Evolutionary conservation across 2,888 invertebrate species (phyloP).

Genomic region (Eristalinus sepulchralis): DNA sequence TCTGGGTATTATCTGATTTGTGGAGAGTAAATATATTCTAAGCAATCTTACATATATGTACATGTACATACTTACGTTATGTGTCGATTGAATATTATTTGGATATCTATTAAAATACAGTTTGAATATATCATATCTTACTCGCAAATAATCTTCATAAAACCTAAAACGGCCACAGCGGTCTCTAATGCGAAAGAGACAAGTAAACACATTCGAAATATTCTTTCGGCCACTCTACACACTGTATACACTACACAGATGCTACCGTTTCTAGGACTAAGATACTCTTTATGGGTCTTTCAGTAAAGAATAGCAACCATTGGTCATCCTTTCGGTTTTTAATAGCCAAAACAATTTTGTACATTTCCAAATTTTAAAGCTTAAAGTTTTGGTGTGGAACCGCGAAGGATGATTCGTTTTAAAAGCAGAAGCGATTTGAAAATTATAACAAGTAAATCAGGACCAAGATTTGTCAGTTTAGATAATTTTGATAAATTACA

Average conservation of each 20-base stretch:
- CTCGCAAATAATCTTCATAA: constrained; percentile 42
- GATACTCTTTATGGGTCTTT: not conserved
- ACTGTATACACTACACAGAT: constrained; percentile 28
- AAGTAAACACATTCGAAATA: constrained; percentile 50
- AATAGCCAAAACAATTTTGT: constrained; percentile 66
- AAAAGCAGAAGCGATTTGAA: constrained; percentile 50
- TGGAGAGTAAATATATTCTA: too few species aligned
- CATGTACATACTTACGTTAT: too few species aligned
- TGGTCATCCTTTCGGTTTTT: constrained; percentile 61
- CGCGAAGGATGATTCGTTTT: constrained; percentile 53
- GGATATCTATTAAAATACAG: constrained; percentile 50
- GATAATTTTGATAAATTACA: constrained; percentile 73
- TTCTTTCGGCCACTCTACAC: constrained; percentile 35
- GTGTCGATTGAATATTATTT: too few species aligned
- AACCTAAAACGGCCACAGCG: constrained; percentile 30
- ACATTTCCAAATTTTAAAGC: constrained; percentile 59
- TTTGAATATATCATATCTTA: constrained; percentile 45
- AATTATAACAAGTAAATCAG: constrained; percentile 73
- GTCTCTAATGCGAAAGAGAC: constrained; percentile 38
- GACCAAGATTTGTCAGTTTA: constrained; percentile 71
- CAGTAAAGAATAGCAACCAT: too few species aligned
- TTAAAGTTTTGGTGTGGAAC: constrained; percentile 40
- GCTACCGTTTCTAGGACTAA: constrained; percentile 39
- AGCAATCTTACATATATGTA: too few species aligned
- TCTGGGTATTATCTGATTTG: too few species aligned